Conservation (phyloP, 2,797 vertebrate species). For the Sebastes oblongus region DNA sequence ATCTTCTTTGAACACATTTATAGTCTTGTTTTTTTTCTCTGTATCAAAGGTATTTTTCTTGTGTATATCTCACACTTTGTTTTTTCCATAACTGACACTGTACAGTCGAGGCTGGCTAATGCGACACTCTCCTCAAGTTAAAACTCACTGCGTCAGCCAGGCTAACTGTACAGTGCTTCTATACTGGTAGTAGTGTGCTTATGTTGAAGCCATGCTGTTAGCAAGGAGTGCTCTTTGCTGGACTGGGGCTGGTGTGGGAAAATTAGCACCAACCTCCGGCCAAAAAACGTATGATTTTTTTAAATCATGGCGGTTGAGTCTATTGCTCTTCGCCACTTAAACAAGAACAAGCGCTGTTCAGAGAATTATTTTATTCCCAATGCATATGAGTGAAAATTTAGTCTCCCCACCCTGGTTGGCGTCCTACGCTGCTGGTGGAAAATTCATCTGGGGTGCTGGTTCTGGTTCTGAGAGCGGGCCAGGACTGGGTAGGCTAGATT, state of each 20-base stretch:
- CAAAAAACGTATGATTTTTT: constrained; percentile 19
- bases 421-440: constrained; percentile 38
- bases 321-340: constrained; percentile 27
- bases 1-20: constrained; percentile 36
- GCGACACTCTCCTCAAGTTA: constrained; percentile 15
- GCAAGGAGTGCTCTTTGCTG: constrained; percentile 55
- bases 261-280: constrained; percentile 44
- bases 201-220: constrained; percentile 59
- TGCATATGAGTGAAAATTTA: constrained; percentile 20
- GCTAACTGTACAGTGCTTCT: constrained; percentile 58
- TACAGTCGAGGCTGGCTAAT: constrained; percentile 58
- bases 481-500: constrained; percentile 90
- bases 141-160: constrained; percentile 49
- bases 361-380: constrained; percentile 10
- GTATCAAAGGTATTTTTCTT: constrained; percentile 34
- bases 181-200: constrained; percentile 64
- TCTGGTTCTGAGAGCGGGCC: constrained; percentile 75
- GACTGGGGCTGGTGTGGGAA: constrained; percentile 35
- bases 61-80: constrained; percentile 17
- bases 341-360: constrained; percentile 42
- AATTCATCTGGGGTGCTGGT: constrained; percentile 78
- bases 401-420: constrained; percentile 40
- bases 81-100: constrained; percentile 39
- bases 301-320: constrained; percentile 37
- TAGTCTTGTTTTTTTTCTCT: constrained; percentile 8